These are phyloP conservation scores for Amorpha juglandis DNA, from an alignment of 2,888 invertebrate genomes.

Conservation along the genomic window DNA sequence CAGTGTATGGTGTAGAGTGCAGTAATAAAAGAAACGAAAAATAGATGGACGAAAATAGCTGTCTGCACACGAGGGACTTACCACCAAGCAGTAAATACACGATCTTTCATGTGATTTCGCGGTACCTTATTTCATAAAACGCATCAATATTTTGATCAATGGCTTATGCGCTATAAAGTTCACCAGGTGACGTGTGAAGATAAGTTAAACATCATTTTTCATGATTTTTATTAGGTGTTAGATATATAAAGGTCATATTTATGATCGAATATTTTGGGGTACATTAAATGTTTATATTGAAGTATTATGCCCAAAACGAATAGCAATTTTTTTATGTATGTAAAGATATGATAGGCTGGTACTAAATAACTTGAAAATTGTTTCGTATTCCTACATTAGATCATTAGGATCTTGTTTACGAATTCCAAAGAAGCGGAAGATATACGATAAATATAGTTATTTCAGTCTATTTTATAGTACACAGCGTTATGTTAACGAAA, in stretches of 20 bases:
- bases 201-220: not conserved
- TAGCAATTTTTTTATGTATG: no score
- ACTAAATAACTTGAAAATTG: not conserved
- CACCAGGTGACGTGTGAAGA: conserved; percentile 1
- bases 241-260: not conserved
- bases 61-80: not conserved
- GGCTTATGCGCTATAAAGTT: conserved; percentile 1
- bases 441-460: conserved; percentile 7
- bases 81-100: not conserved
- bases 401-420: conserved; percentile 1
- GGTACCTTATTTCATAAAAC: not conserved
- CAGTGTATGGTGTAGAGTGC: no score
- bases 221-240: no score
- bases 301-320: no score
- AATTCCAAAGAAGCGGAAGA: conserved; percentile 9
- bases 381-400: not conserved
- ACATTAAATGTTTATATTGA: not conserved
- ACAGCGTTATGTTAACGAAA: not conserved
- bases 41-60: no score
- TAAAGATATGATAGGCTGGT: not conserved
- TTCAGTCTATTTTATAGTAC: conserved; percentile 6
- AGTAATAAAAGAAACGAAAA: no score
- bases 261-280: not conserved
- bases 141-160: conserved; percentile 4
- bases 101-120: not conserved